phyloP scores from a whole-genome alignment of 2,797 vertebrate species.

The Hippoglossus hippoglossus region DNA sequence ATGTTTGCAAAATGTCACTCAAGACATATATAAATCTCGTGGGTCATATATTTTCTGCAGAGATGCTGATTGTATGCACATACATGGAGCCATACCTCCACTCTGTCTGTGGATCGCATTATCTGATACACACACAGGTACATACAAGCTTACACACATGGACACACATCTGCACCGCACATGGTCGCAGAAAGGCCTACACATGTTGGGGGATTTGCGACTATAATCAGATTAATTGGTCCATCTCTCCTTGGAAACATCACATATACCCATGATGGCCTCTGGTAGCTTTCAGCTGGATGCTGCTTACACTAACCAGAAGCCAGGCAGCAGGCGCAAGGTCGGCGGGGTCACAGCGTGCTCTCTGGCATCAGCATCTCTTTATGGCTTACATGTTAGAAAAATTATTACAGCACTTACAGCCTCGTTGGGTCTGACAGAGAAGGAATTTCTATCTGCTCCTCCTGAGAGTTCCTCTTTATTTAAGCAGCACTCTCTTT shows the following conservation, averaged over 20 bases:
- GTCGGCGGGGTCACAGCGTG: slow-evolving; percentile 71
- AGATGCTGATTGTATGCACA: slow-evolving; percentile 16
- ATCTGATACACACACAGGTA: slow-evolving; percentile 60
- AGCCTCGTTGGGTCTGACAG: slow-evolving; percentile 57
- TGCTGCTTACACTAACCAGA: slow-evolving; percentile 82
- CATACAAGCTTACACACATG: slow-evolving; percentile 58
- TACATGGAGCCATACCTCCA: slow-evolving; percentile 19
- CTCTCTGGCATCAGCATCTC: slow-evolving; percentile 70
- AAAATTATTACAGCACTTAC: slow-evolving; percentile 67
- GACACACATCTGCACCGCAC: slow-evolving; percentile 92
- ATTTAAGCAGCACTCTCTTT: slow-evolving; percentile 47
- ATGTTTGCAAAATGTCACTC: slow-evolving; percentile 49
- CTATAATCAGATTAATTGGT: slow-evolving; percentile 95
- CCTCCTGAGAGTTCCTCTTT: slow-evolving; percentile 43
- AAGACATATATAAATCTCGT: slow-evolving; percentile 40
- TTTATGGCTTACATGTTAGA: slow-evolving; percentile 70
- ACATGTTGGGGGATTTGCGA: slow-evolving; percentile 91
- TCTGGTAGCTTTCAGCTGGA: slow-evolving; percentile 79
- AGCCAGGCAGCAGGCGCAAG: slow-evolving; percentile 72
- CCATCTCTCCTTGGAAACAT: slow-evolving; percentile 86
- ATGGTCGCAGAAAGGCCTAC: slow-evolving; percentile 87
- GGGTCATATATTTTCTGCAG: slow-evolving; percentile 33
- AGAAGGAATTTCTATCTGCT: slow-evolving; percentile 65
- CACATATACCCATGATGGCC: slow-evolving; percentile 72
- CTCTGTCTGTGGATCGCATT: slow-evolving; percentile 42